Conservation (phyloP, 2,888 invertebrate genomes). For the Eudemis profundana region DNA sequence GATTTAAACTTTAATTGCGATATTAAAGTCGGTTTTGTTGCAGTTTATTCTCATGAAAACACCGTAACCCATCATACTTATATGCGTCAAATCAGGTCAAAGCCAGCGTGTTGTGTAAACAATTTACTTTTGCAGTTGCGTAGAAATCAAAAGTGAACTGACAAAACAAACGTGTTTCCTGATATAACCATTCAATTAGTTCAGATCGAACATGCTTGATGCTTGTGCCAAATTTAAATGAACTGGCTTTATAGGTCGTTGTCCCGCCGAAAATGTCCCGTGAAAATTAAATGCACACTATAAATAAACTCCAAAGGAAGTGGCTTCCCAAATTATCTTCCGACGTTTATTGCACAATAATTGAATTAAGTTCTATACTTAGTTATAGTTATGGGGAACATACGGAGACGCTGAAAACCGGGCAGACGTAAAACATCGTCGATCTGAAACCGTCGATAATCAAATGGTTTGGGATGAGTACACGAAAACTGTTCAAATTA, state of each 20-base stretch:
- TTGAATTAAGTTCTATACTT: neutral
- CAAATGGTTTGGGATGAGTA: too few relatives aligned
- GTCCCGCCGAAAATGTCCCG: conserved; percentile 9
- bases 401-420: too few relatives aligned
- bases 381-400: too few relatives aligned
- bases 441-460: too few relatives aligned
- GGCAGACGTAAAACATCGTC: too few relatives aligned
- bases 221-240: conserved; percentile 12
- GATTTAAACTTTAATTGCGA: neutral
- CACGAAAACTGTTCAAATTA: too few relatives aligned
- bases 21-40: neutral
- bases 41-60: neutral
- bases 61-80: neutral
- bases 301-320: neutral
- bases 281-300: neutral
- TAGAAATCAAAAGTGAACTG: conserved; percentile 1
- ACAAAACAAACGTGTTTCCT: neutral
- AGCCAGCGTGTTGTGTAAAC: neutral
- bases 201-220: neutral
- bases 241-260: conserved; percentile 9
- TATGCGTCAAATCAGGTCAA: neutral
- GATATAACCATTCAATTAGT: neutral
- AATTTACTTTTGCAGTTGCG: neutral
- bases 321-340: conserved; percentile 10
- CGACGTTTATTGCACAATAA: neutral